phyloP scores from a whole-genome alignment of 2,888 invertebrate species.

The Melanargia galathea region DNA sequence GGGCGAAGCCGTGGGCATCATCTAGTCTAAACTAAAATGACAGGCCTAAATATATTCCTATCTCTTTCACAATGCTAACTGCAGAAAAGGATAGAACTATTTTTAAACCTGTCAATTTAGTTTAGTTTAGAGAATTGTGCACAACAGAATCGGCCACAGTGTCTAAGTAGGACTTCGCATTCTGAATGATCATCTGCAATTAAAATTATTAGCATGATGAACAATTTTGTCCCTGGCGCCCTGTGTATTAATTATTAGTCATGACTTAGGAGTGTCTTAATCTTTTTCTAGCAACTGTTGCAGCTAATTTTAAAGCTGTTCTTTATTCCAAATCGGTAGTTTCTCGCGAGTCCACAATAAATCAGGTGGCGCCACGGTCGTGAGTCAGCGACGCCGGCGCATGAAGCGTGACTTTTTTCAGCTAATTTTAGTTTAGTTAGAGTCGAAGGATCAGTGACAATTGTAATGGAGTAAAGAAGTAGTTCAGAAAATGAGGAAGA shows the following conservation, averaged over 20 bases:
- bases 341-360: constrained; percentile 58
- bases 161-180: too few species aligned
- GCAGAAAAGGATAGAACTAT: too few species aligned
- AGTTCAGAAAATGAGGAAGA: too few species aligned
- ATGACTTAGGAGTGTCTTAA: neutral
- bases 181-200: too few species aligned
- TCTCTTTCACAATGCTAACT: too few species aligned
- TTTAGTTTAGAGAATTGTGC: too few species aligned
- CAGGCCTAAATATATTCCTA: too few species aligned
- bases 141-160: too few species aligned
- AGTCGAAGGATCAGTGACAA: constrained; percentile 31
- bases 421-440: constrained; percentile 48
- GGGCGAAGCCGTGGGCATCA: too few species aligned
- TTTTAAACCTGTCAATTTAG: too few species aligned
- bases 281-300: constrained; percentile 15
- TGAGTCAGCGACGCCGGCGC: constrained; percentile 61
- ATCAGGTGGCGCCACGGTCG: constrained; percentile 70
- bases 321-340: constrained; percentile 49
- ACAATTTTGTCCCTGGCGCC: neutral
- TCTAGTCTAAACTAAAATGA: too few species aligned
- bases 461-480: constrained; percentile 23
- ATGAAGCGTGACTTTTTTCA: constrained; percentile 45
- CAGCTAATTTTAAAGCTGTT: constrained; percentile 32
- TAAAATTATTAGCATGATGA: too few species aligned
- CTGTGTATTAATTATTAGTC: neutral